Conservation (phyloP, 2,797 vertebrate genomes). For the Orientallactaga sibirica region DNA sequence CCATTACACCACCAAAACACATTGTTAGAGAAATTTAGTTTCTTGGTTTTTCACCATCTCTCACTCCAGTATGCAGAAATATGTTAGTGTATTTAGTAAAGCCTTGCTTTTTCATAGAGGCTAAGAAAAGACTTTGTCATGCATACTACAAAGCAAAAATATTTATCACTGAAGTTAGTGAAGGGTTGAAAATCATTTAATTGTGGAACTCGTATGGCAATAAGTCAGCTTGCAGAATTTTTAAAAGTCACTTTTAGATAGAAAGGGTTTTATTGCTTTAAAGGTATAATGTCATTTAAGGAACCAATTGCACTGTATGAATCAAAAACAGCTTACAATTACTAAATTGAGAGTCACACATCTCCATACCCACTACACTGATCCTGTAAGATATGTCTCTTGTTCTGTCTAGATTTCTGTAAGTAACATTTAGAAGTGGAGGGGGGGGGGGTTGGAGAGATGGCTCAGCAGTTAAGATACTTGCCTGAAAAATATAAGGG, state of each 20-base stretch:
- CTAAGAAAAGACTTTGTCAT: slow-evolving; percentile 65
- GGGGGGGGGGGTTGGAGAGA: too few species aligned
- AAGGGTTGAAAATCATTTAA: slow-evolving; percentile 61
- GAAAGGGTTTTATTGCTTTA: slow-evolving; percentile 43
- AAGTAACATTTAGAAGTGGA: too few species aligned
- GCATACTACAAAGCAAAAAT: slow-evolving; percentile 65
- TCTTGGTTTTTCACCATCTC: not conserved
- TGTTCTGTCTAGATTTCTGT: not conserved
- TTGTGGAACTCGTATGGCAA: slow-evolving; percentile 24
- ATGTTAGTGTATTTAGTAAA: slow-evolving; percentile 48
- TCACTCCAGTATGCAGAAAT: not conserved
- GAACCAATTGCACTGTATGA: not conserved
- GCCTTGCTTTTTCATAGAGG: slow-evolving; percentile 66
- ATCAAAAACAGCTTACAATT: not conserved
- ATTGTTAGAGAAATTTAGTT: slow-evolving; percentile 67
- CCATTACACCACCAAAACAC: slow-evolving; percentile 49
- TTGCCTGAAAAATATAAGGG: too few species aligned
- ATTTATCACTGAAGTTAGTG: slow-evolving; percentile 63
- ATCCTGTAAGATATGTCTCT: not conserved
- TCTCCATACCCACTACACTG: not conserved
- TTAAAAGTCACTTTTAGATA: slow-evolving; percentile 34
- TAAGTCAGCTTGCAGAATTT: slow-evolving; percentile 21
- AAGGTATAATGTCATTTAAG: slow-evolving; percentile 22
- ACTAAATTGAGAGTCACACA: not conserved
- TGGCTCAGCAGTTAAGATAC: too few species aligned